A percentile compares a stretch with the other conserved stretches of the same genome.
Conservation (phyloP, 2,888 invertebrate genomes). For the Diadegma fenestrale region DNA sequence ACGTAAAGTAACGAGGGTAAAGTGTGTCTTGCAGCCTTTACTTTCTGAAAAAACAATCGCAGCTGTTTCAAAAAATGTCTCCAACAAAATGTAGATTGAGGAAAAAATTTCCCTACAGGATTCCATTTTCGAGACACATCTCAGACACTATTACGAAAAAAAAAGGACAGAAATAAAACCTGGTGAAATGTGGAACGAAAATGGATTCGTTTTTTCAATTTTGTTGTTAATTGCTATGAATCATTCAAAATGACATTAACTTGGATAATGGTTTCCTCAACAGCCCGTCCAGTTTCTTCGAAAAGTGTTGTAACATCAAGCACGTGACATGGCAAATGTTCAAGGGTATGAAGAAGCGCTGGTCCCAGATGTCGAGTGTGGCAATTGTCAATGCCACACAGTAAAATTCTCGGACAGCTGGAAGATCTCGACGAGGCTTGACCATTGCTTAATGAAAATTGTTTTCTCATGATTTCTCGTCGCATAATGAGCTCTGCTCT, state of each 20-base stretch:
- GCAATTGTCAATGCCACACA: constrained; percentile 86
- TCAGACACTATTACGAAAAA: no score
- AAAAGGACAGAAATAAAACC: not conserved
- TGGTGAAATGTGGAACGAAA: not conserved
- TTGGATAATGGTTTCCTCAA: constrained; percentile 93
- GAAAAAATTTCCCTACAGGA: no score
- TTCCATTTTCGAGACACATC: no score
- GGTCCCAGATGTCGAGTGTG: constrained; percentile 90
- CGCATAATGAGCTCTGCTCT: not conserved
- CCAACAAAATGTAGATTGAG: not conserved
- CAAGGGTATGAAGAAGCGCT: constrained; percentile 91
- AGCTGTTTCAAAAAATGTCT: not conserved
- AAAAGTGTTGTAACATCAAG: constrained; percentile 89
- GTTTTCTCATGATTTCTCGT: constrained; percentile 2
- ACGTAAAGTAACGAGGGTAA: constrained; percentile 86
- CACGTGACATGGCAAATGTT: constrained; percentile 90
- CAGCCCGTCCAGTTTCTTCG: constrained; percentile 88
- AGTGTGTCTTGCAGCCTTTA: constrained; percentile 91
- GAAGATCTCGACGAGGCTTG: constrained; percentile 76
- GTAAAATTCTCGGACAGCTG: constrained; percentile 85
- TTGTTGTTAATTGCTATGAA: no score
- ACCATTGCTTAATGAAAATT: constrained; percentile 70
- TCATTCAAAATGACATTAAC: constrained; percentile 80
- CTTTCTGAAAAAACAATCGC: constrained; percentile 86
- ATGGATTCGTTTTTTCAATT: not conserved